Evolutionary conservation across 2,797 vertebrate genomes (phyloP), one percentile per base, ranked within the genome.

Genomic region (Paguma larvata): DNA sequence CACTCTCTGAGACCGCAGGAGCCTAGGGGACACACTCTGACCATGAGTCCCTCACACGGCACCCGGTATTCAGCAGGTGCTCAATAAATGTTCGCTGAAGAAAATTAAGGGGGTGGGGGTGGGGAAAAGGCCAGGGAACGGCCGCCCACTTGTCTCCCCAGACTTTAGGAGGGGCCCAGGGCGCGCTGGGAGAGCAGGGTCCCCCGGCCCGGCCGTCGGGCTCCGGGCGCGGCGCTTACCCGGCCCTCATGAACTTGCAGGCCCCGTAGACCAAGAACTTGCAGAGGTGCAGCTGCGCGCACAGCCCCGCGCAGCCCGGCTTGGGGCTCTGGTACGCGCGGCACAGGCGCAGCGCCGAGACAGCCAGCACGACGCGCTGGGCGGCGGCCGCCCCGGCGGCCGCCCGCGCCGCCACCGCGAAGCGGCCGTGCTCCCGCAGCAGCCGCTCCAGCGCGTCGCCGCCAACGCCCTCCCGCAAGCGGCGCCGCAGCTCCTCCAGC

Each of bases 211-310:
- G 15, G 1, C 46, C 46, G 75, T 32, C 72, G 30, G 6, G 56
- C 78, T 53, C 48, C 32, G 27, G 18, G 13, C 23, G 38, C 82
- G 41, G 10, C n/a, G 30, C 98, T 98, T 91, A 99, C 98, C 98
- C 98, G 56, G 98, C 98, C 97, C 32, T 98, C 98, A 98, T 95
- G 85, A 99, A 99, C 34, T 96, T 98, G 98, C 99, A 99, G 46
- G 97, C 95, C 7, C 99, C 99, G 41, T 98, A 99, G 2, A 99
- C 96, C 75, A 98, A 98, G 92, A 98, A 99, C 94, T 98, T 99
- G 98, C 99, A 99, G 91, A 99, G 90, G 92, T 99, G 99, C 75
- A 99, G 98, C 3, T 96, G 88, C 1, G 98, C 96, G 95, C 99
- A 99, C 0, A 2, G 88, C 73, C 97, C 99, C 93, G 1, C 98